phyloP scores from a whole-genome alignment of 2,113 vertebrate genomes.

The Patagioenas fasciata region DNA sequence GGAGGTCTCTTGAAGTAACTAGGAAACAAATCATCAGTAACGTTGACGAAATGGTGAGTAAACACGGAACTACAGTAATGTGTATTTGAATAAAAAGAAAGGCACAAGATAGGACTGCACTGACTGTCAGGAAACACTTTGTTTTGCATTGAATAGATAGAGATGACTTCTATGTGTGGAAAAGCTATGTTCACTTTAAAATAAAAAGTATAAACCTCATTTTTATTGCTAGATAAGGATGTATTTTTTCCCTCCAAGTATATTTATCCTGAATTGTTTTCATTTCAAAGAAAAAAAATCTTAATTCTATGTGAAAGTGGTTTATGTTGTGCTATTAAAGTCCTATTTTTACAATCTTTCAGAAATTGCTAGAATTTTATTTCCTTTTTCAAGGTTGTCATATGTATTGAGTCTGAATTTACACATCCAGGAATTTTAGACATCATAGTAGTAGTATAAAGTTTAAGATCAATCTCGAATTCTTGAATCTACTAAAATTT shows the following conservation, averaged over 20 bases:
- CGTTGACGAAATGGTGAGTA: neutral
- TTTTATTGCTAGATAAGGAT: neutral
- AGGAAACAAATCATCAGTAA: neutral
- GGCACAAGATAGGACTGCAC: neutral
- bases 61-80: neutral
- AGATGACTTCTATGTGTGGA: neutral
- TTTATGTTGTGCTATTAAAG: neutral
- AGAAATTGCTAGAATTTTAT: neutral
- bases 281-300: neutral
- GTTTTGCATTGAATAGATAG: neutral
- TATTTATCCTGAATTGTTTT: neutral
- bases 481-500: neutral
- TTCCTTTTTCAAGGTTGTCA: neutral
- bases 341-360: neutral
- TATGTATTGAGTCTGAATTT: neutral
- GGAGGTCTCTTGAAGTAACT: constrained; percentile 10
- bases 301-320: neutral
- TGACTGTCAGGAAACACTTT: neutral
- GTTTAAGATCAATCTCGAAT: neutral
- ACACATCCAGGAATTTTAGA: neutral
- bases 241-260: neutral
- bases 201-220: neutral
- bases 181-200: neutral
- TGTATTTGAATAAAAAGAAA: neutral
- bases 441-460: neutral